Base-by-base conservation (phyloP, 2,797 vertebrate species). In the Sebastes hubbsi region DNA sequence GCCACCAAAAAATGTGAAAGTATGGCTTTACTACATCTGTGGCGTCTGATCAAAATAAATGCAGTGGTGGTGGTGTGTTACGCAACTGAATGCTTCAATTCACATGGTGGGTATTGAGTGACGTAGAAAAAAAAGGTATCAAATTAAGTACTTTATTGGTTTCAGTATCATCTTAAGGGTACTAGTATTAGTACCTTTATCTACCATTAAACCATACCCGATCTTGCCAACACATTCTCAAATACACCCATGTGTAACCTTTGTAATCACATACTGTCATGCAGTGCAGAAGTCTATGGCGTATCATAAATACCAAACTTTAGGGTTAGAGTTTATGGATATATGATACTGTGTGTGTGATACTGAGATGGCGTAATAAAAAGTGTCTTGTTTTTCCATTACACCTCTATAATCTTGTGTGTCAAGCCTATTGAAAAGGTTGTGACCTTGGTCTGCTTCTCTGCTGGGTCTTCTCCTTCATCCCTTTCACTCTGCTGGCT, bases 401-500 rank as follows among this genome's bases (percentile, higher is more conserved):
- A 16, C 32, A 72, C 29, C 34, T 54, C 24, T 8, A 2, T 46
- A 25, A n/a, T 70, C 32, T 58, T 64, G 52, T 42, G 14, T 52
- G 61, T 81, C 42, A 30, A 60, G 10, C 42, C 72, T 27, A 27
- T 85, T 88, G 27, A 69, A 76, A 73, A 82, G 68, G 54, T 46
- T 54, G 54, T 73, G 75, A 22, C 30, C n/a, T 18, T 59, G 49
- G 22, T 38, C 29, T 64, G 56, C 42, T 72, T 52, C 63, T 75
- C 72, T 63, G 36, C 10, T 52, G 58, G 58, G 24, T 87, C 58
- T 66, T 59, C 46, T 75, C 59, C 25, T 58, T 55, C 52, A 58
- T 67, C 46, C 76, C 60, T 72, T 84, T 83, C 34, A 67, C 18
- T 83, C 73, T 56, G 18, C 67, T 52, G 38, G 62, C 80, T 16